phyloP scores from a whole-genome alignment of 2,888 invertebrate species.

The Chironomus riparius region DNA sequence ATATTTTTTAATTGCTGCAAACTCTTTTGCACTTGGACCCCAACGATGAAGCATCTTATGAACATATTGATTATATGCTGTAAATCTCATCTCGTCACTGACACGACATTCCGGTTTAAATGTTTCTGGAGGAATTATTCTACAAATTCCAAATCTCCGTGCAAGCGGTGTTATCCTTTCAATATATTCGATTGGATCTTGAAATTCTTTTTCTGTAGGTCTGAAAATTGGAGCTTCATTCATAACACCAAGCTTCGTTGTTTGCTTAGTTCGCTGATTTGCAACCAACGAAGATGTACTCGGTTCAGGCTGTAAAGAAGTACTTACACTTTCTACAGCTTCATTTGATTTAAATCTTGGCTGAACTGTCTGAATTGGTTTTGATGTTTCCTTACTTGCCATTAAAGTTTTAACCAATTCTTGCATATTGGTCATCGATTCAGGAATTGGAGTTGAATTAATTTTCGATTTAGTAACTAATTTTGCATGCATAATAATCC shows the following conservation, averaged over 20 bases:
- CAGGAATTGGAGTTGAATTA: constrained; percentile 40
- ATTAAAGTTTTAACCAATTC: constrained; percentile 40
- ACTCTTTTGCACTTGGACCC: constrained; percentile 78
- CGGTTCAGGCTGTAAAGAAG: not conserved
- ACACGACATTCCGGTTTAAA: constrained; percentile 74
- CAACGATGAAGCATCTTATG: constrained; percentile 79
- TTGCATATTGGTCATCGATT: constrained; percentile 37
- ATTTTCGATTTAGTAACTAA: constrained; percentile 52
- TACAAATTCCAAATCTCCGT: constrained; percentile 75
- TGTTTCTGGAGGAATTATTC: constrained; percentile 71
- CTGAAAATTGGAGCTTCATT: constrained; percentile 70
- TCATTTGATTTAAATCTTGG: constrained; percentile 41
- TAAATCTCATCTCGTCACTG: constrained; percentile 76
- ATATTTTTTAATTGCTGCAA: constrained; percentile 76
- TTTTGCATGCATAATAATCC: constrained; percentile 54
- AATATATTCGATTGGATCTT: constrained; percentile 78
- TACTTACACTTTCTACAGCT: not conserved
- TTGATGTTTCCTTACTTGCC: constrained; percentile 31
- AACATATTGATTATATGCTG: constrained; percentile 81
- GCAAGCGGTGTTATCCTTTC: constrained; percentile 67
- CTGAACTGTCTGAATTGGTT: constrained; percentile 41
- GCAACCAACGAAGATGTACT: constrained; percentile 41
- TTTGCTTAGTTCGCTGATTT: constrained; percentile 40
- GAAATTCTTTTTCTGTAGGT: constrained; percentile 74
- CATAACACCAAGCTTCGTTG: constrained; percentile 34